Base-by-base conservation (phyloP, 2,888 invertebrate species). In the Oscheius sp. region DNA sequence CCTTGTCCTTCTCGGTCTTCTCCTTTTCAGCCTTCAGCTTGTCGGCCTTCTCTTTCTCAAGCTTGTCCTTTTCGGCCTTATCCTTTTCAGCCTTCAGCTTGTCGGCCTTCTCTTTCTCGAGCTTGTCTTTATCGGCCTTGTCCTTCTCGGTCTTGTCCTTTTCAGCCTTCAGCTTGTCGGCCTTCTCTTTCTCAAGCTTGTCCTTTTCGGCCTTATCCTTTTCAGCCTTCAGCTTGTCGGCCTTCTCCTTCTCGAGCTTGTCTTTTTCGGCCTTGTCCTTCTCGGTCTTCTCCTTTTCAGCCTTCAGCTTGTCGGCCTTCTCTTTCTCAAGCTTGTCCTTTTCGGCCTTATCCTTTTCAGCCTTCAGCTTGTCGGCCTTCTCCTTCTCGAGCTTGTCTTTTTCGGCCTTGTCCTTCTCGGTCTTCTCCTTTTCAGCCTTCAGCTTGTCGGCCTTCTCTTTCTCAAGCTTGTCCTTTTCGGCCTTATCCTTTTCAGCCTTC, bases 51-150 rank as follows among this genome's bases (percentile, higher is more conserved):
- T 13, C 42, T 0, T 42, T 42, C 7, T 42, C 55, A 2, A 21
- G 9, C 55, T 55, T 55, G 7, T 55, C 55, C 55, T 55, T 55
- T 21, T 55, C 55, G 55, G 21, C 21, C 55, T 55, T 55, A 9
- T 21, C 21, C 21, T 21, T 21, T 0, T 55, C 55, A 32, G 32
- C 29, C 55, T 55, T 55, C 1, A 1, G 21, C 21, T 13, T 21
- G 21, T 55, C 21, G 21, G 2, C 1, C 55, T 55, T 55, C 21
- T 55, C 53, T 11, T 53, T 53, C 11, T 53, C 53, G 11, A 11
- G 11, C 11, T 53, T 55, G 21, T 55, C 55, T 7, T 55, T 55
- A 1, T 55, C 55, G 55, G 21, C 21, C 55, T 55, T 55, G 1
- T 21, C 21, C 55, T 55, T 13, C 21, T 55, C 55, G 21, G 42